phyloP scores from a whole-genome alignment of 1,140 invertebrate species.

The Meteorus sp. region DNA sequence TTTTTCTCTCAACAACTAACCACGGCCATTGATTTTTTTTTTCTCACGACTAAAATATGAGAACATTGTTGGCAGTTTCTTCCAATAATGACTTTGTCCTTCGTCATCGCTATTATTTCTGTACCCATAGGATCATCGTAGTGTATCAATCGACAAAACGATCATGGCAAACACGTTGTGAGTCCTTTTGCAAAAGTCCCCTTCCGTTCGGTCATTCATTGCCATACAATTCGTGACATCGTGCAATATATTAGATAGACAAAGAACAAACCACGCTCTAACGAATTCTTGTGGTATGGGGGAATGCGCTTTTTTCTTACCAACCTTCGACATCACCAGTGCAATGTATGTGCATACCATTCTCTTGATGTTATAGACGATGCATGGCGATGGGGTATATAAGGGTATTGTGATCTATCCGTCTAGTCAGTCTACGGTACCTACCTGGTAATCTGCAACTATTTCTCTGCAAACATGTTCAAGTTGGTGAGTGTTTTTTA shows the following conservation, averaged over 20 bases:
- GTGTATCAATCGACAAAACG: slow-evolving; percentile 3
- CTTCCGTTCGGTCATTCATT: no score
- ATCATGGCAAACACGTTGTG: slow-evolving; percentile 30
- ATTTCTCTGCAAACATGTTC: slow-evolving; percentile 48
- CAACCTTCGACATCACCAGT: slow-evolving; percentile 5
- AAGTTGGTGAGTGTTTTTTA: slow-evolving; percentile 56
- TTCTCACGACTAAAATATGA: slow-evolving; percentile 47
- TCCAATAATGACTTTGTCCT: slow-evolving; percentile 44
- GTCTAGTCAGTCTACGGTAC: slow-evolving; percentile 48
- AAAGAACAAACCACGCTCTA: no score
- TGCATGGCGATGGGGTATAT: slow-evolving; percentile 40
- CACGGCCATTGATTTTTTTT: slow-evolving; percentile 24
- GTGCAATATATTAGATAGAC: no score
- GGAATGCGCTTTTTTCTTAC: slow-evolving; percentile 7
- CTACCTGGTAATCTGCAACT: slow-evolving; percentile 28
- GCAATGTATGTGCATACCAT: neutral
- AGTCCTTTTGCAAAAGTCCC: slow-evolving; percentile 7
- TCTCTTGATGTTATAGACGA: slow-evolving; percentile 19
- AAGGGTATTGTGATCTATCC: slow-evolving; percentile 33
- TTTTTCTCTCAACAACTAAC: neutral
- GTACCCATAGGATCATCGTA: neutral
- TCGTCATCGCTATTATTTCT: slow-evolving; percentile 27
- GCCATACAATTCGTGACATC: no score
- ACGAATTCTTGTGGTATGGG: slow-evolving; percentile 4
- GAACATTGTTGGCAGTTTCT: neutral